These are phyloP conservation scores for Neogale vison DNA, from an alignment of 2,113 vertebrate species.

Conservation along the genomic window DNA sequence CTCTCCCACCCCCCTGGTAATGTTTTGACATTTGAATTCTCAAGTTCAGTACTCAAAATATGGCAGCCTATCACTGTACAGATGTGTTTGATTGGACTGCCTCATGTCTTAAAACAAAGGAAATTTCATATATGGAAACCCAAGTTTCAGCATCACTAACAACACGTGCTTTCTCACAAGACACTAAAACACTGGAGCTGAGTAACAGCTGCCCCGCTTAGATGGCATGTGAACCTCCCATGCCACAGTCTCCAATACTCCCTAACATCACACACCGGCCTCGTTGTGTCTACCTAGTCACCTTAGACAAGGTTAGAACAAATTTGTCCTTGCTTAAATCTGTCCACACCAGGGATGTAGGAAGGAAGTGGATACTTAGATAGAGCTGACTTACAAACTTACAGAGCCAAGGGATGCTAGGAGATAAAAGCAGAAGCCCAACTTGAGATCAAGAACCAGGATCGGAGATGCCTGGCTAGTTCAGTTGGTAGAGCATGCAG, in stretches of 20 bases:
- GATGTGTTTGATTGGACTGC: not conserved
- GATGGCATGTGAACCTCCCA: not conserved
- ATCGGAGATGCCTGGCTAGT: not conserved
- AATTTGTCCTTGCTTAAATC: not conserved
- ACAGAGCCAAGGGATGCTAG: not conserved
- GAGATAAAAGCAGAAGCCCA: not conserved
- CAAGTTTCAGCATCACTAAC: not conserved
- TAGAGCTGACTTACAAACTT: not conserved
- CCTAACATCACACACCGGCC: not conserved
- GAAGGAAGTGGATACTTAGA: not conserved
- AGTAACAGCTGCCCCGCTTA: not conserved
- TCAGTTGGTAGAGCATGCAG: not conserved
- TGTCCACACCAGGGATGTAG: not conserved
- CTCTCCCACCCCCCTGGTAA: not conserved
- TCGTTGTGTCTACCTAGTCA: not conserved
- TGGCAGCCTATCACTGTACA: not conserved
- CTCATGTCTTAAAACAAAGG: not conserved
- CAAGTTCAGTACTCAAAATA: not conserved
- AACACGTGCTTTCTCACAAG: not conserved
- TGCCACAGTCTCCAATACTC: not conserved
- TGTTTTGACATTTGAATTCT: slow-evolving; percentile 42
- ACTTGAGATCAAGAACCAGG: not conserved
- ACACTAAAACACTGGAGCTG: not conserved
- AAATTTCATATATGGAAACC: not conserved
- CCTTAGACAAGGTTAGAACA: not conserved